These are phyloP conservation scores for Rhynchomys soricoides DNA, from an alignment of 2,113 vertebrate species.

Conservation along the genomic window DNA sequence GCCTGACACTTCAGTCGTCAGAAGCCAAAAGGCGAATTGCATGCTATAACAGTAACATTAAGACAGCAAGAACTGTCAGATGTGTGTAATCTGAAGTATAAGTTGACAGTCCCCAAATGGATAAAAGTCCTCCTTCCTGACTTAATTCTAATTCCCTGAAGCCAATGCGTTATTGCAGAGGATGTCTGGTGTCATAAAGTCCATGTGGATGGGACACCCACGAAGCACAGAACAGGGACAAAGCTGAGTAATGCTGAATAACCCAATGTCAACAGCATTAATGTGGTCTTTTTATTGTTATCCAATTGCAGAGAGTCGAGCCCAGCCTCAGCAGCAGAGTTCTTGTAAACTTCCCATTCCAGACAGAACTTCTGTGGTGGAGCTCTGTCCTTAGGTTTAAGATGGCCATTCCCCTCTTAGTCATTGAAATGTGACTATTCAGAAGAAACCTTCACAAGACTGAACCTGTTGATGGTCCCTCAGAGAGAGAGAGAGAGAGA, in stretches of 20 bases:
- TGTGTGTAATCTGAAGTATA: background rate
- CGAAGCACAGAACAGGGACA: background rate
- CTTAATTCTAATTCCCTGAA: background rate
- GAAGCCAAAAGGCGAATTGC: conserved; percentile 4
- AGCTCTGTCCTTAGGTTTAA: background rate
- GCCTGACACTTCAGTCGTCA: conserved; percentile 25
- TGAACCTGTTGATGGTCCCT: background rate
- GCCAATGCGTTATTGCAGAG: conserved; percentile 40
- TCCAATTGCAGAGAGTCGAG: conserved; percentile 34
- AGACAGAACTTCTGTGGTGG: background rate
- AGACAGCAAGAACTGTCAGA: conserved; percentile 26
- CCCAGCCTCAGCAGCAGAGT: background rate
- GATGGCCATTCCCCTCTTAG: background rate
- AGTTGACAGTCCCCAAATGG: background rate
- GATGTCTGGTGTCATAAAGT: background rate
- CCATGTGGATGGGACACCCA: background rate
- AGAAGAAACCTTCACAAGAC: background rate
- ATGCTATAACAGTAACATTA: conserved; percentile 16
- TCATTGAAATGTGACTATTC: background rate
- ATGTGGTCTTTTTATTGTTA: background rate
- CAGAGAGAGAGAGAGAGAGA: background rate
- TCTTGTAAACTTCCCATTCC: conserved; percentile 47
- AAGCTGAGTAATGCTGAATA: background rate
- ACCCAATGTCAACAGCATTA: background rate
- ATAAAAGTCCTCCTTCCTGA: background rate